Percentiles rank a stretch among this genome's conserved stretches.
These are phyloP conservation scores for Dolichallabes microphthalmus DNA, from an alignment of 2,113 vertebrate genomes.

Conservation along the genomic window DNA sequence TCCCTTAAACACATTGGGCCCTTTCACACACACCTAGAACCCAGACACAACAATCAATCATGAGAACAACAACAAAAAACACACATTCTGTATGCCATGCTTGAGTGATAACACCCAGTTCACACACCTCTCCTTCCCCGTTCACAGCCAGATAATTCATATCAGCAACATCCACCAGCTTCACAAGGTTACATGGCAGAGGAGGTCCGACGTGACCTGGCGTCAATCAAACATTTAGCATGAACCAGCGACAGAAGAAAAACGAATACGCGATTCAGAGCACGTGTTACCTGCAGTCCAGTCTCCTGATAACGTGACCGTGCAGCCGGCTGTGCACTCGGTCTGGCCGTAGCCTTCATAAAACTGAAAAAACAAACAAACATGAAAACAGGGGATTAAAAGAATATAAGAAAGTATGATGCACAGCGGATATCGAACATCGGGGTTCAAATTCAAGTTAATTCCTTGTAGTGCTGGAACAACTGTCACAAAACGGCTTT, in stretches of 20 bases:
- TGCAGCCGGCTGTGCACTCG: conserved; percentile 90
- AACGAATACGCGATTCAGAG: neutral
- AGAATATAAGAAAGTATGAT: too few relatives aligned
- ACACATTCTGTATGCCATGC: neutral
- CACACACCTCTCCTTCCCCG: conserved; percentile 81
- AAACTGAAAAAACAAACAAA: conserved; percentile 72
- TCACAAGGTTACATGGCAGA: conserved; percentile 85
- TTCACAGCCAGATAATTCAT: conserved; percentile 93
- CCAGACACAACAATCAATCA: neutral
- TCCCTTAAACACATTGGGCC: conserved; percentile 88
- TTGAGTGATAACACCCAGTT: neutral
- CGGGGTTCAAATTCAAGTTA: neutral
- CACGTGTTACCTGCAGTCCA: conserved; percentile 86
- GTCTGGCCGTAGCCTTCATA: conserved; percentile 98
- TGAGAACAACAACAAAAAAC: neutral
- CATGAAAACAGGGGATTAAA: neutral
- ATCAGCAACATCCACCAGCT: conserved; percentile 91
- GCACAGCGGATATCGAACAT: neutral
- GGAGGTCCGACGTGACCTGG: conserved; percentile 93
- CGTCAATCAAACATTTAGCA: neutral
- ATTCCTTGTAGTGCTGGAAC: neutral
- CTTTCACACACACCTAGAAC: conserved; percentile 90
- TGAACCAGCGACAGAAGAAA: neutral
- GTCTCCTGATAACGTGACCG: conserved; percentile 85
- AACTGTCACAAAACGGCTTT: neutral